Evolutionary conservation across 2,888 invertebrate species (phyloP).

Genomic region (Drosophila incognita): DNA sequence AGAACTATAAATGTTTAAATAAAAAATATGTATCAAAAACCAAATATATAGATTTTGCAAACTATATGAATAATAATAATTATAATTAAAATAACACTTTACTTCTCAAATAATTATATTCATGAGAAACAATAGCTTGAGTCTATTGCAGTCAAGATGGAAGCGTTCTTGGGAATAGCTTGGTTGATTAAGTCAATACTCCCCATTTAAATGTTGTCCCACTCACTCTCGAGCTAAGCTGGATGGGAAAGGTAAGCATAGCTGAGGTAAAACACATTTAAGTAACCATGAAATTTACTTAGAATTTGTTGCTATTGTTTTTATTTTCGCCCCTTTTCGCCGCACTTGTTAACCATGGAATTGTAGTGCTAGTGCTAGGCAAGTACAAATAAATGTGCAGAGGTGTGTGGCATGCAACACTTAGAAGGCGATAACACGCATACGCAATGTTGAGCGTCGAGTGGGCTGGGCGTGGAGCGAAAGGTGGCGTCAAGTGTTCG

Average conservation of each 20-base stretch:
- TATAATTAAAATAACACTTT: not conserved
- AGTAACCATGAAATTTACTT: slow-evolving; percentile 73
- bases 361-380: slow-evolving; percentile 63
- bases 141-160: not conserved
- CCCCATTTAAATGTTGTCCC: slow-evolving; percentile 8
- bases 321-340: slow-evolving; percentile 3
- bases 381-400: slow-evolving; percentile 60
- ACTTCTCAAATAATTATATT: not conserved
- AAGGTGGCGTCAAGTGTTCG: slow-evolving; percentile 6
- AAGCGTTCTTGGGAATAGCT: not conserved
- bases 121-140: not conserved
- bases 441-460: slow-evolving; percentile 47
- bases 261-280: slow-evolving; percentile 53
- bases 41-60: not conserved
- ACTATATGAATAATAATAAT: not conserved
- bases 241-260: slow-evolving; percentile 13
- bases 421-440: slow-evolving; percentile 62
- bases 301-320: slow-evolving; percentile 29
- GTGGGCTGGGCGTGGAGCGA: not conserved
- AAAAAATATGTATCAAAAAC: not conserved
- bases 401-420: slow-evolving; percentile 61
- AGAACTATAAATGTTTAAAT: not conserved
- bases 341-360: slow-evolving; percentile 37
- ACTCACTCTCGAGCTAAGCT: slow-evolving; percentile 21
- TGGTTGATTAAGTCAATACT: slow-evolving; percentile 17